Evolutionary conservation across 2,113 vertebrate species (phyloP).

Genomic region (Brevimyrus niger): DNA sequence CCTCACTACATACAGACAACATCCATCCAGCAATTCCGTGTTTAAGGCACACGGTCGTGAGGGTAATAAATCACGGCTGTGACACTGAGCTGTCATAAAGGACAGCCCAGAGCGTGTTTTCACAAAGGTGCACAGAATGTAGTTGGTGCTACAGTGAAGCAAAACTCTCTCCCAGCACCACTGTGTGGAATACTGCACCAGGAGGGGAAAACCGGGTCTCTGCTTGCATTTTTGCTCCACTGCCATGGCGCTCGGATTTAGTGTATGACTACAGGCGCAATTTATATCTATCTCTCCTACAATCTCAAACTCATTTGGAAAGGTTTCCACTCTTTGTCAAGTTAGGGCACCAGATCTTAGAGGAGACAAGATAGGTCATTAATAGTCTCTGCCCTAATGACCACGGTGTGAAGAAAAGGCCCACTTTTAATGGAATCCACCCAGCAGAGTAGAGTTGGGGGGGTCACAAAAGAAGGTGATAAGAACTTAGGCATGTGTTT

Average conservation of each 20-base stretch:
- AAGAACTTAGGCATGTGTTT: neutral
- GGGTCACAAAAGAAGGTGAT: neutral
- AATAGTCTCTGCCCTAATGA: neutral
- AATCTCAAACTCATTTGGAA: neutral
- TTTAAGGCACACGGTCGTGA: neutral
- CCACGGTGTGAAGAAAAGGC: neutral
- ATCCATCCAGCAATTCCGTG: neutral
- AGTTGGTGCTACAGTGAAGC: neutral
- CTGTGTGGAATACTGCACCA: neutral
- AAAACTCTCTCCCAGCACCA: neutral
- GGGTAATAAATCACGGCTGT: neutral
- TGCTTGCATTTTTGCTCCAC: neutral
- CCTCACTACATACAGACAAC: neutral
- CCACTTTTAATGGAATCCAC: neutral
- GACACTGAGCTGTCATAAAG: neutral
- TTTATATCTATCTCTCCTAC: neutral
- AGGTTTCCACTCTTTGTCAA: neutral
- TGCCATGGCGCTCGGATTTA: neutral
- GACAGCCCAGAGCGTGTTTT: neutral
- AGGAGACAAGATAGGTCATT: neutral
- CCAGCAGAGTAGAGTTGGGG: neutral
- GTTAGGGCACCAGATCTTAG: neutral
- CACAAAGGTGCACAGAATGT: conserved; percentile 1
- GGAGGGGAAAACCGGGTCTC: neutral
- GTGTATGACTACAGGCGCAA: neutral